Base-by-base conservation (phyloP, 2,888 invertebrate species). In the Tetanocera ferruginea region DNA sequence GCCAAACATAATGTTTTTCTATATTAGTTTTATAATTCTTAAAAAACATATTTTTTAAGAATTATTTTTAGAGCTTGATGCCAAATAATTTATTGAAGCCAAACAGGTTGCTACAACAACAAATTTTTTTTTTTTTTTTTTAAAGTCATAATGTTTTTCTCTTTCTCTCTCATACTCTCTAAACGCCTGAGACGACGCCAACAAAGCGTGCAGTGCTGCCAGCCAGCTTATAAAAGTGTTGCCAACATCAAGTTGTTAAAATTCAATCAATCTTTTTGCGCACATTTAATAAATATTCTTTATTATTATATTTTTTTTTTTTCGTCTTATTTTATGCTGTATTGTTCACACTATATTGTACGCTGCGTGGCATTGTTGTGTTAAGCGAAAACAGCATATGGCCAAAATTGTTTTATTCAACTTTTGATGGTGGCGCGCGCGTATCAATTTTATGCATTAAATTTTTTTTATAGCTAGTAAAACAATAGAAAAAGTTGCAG, bases 191-290 rank as follows among this genome's bases (percentile, higher is more conserved):
- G 43, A 43, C 11, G 52, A 4, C 11, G 64, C 64, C n/a, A 31
- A 3, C 64, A 64, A 8, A 55, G 5, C 2, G 51, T 6, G 51
- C 55, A 6, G 49, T 49, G 49, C n/a, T n/a, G 11, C 1, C 11
- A 1, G 43, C 43, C 43, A 43, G 6, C 43, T 43, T 14, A 43
- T 43, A n/a, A 57, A 57, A 23, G 19, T 66, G 66, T 69, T 69
- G 69, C 64, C 64, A 69, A 52, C 70, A 70, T 28, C 23, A 70
- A 60, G 60, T 60, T 57, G 72, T 72, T 72, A 72, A 72, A 72
- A 60, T 72, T 72, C 72, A 72, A 72, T 72, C 72, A 72, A 72
- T 72, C 60, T 72, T 52, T 37, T 23, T 55, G 43, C n/a, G 11
- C 55, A 19, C 31, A 17, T 52, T 71, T 71, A 31, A 71, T 55